Conservation (phyloP, 2,888 invertebrate species). For the Synergus gifuensis region DNA sequence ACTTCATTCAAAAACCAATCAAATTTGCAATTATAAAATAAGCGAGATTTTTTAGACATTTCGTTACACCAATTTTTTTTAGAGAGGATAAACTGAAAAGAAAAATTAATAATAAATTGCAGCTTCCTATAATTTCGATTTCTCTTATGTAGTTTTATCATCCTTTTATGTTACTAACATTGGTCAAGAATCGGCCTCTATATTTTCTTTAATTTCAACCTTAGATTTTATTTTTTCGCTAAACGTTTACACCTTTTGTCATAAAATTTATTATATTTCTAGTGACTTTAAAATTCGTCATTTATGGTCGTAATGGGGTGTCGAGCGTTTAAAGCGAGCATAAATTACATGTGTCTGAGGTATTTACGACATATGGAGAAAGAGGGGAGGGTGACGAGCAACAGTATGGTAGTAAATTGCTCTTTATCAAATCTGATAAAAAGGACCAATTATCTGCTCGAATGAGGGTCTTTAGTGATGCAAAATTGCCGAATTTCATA, state of each 20-base stretch:
- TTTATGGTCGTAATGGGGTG: constrained; percentile 61
- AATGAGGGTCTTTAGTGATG: background rate
- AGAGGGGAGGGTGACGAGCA: constrained; percentile 43
- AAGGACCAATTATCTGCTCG: constrained; percentile 45
- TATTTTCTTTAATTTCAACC: background rate
- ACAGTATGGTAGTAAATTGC: constrained; percentile 63
- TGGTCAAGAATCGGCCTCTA: background rate
- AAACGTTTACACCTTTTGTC: background rate
- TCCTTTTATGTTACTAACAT: background rate
- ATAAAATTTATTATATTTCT: constrained; percentile 8
- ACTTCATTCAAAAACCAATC: no score
- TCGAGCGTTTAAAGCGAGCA: constrained; percentile 69
- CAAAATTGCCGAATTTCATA: background rate
- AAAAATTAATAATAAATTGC: no score
- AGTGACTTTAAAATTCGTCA: constrained; percentile 40
- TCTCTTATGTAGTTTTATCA: background rate
- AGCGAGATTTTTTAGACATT: no score
- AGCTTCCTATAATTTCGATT: no score
- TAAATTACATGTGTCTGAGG: constrained; percentile 62
- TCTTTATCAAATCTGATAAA: constrained; percentile 56
- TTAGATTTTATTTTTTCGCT: background rate
- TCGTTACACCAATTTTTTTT: no score
- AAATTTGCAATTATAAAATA: no score
- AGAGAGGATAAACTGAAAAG: no score
- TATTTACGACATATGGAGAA: constrained; percentile 66